These are phyloP conservation scores for Gymnoscopelus microlampas DNA, from an alignment of 2,797 vertebrate species.

Conservation along the genomic window DNA sequence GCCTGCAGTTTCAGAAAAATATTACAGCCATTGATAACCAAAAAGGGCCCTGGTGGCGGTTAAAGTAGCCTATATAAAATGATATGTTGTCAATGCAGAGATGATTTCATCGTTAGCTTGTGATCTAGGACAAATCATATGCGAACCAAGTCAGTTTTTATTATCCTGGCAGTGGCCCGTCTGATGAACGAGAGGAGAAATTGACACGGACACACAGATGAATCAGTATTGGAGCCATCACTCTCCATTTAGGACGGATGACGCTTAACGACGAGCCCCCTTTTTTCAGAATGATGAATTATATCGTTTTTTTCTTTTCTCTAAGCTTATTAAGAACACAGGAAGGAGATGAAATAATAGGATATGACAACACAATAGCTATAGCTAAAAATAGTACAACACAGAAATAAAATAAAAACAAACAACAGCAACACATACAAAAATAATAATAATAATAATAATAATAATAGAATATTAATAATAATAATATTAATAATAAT, in stretches of 20 bases:
- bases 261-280: slow-evolving; percentile 62
- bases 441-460: not conserved
- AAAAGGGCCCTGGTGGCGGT: not conserved
- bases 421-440: not conserved
- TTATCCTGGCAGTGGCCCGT: slow-evolving; percentile 41
- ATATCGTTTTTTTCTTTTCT: slow-evolving; percentile 5
- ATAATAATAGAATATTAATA: not conserved
- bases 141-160: slow-evolving; percentile 30
- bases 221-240: slow-evolving; percentile 73
- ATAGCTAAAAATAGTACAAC: not conserved
- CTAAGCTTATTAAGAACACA: slow-evolving; percentile 27
- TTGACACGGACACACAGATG: slow-evolving; percentile 69
- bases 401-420: not conserved
- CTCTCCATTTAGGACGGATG: slow-evolving; percentile 69
- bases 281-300: slow-evolving; percentile 56
- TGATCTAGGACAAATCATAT: slow-evolving; percentile 41
- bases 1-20: no score
- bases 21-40: not conserved
- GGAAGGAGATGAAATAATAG: slow-evolving; percentile 38
- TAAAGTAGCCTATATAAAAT: not conserved
- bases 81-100: slow-evolving; percentile 6
- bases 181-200: slow-evolving; percentile 63
- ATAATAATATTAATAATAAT: not conserved
- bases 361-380: slow-evolving; percentile 4
- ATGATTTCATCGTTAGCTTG: slow-evolving; percentile 43